These are phyloP conservation scores for Pollenia labialis DNA, from an alignment of 2,888 invertebrate species.

Conservation along the genomic window DNA sequence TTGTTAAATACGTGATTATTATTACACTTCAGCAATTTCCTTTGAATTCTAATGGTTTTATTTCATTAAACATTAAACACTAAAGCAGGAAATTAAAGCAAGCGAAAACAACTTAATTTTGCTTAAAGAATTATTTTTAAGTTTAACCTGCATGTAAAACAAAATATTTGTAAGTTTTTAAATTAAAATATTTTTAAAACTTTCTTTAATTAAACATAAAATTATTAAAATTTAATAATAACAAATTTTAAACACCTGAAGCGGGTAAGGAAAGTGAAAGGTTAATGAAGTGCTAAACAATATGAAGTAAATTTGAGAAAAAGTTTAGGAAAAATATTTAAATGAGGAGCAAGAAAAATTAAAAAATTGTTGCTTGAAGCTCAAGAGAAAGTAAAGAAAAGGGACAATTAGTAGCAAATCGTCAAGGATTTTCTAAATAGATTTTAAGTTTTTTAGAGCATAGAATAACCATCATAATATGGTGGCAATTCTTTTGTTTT, in stretches of 20 bases:
- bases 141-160: no score
- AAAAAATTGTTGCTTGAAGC: no score
- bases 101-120: constrained; percentile 11
- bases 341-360: background rate
- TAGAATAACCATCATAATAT: no score
- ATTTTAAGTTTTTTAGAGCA: no score
- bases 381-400: no score
- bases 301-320: background rate
- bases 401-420: no score
- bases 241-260: constrained; percentile 21
- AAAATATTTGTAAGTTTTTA: background rate
- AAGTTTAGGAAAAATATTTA: background rate
- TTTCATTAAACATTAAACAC: constrained; percentile 9
- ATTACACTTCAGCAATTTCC: constrained; percentile 62
- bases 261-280: background rate
- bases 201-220: constrained; percentile 9
- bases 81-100: constrained; percentile 46
- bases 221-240: constrained; percentile 3
- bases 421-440: no score
- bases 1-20: constrained; percentile 66
- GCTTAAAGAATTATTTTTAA: background rate
- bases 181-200: background rate
- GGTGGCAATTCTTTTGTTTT: no score
- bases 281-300: background rate
- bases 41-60: constrained; percentile 34